These are phyloP conservation scores for Notiomystis cincta DNA, from an alignment of 2,113 vertebrate genomes.

Conservation along the genomic window DNA sequence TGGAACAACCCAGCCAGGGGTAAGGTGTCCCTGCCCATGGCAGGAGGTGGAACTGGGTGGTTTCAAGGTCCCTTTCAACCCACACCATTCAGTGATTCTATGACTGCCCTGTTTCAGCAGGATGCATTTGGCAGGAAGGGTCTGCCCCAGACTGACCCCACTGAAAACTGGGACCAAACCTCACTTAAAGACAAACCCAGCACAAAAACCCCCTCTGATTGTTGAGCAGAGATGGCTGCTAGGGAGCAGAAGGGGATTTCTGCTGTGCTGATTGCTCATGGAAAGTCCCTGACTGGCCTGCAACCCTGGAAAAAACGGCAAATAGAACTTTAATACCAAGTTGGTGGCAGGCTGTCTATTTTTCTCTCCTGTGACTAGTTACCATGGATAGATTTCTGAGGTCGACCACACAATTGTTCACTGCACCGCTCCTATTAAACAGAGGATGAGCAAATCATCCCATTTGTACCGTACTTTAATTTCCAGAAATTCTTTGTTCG, in stretches of 20 bases:
- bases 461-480: constrained; percentile 4
- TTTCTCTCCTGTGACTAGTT: constrained; percentile 45
- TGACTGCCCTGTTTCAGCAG: not conserved
- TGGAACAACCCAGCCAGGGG: not conserved
- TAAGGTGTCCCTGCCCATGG: not conserved
- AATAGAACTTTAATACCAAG: constrained; percentile 37
- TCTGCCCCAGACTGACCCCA: not conserved
- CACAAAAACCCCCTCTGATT: not conserved
- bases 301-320: not conserved
- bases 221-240: not conserved
- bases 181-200: not conserved
- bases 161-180: not conserved
- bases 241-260: constrained; percentile 28
- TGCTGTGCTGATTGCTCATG: not conserved
- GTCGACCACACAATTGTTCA: constrained; percentile 38
- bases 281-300: constrained; percentile 43
- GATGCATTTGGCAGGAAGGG: not conserved
- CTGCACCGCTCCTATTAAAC: not conserved
- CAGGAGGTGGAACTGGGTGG: not conserved
- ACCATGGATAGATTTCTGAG: constrained; percentile 60
- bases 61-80: not conserved
- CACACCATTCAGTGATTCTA: not conserved
- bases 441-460: constrained; percentile 38
- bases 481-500: constrained; percentile 52
- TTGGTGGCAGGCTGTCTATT: constrained; percentile 42